Evolutionary conservation across 2,888 invertebrate genomes (phyloP), one percentile per base, ranked within the genome.

Genomic region (Myopa tessellatipennis): DNA sequence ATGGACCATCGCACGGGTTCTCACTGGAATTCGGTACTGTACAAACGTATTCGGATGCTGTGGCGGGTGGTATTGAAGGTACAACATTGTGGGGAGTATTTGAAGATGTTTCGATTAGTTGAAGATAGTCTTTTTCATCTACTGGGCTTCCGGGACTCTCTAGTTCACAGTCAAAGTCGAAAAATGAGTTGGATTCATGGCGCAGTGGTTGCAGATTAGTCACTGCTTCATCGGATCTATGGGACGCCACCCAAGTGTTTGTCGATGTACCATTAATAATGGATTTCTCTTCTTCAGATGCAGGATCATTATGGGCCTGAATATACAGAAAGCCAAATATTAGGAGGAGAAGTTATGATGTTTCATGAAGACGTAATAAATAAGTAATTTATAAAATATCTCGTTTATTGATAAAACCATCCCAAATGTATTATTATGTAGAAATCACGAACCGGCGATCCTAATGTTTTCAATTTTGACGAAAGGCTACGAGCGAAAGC

Each of bases 401-500:
- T 2, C 26, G 26, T 26, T 26, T 26, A 26, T 26, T 26, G 1
- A 26, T 26, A 26, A 26, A 26, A 26, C 26, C 26, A 26, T 6
- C 45, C 10, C 45, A 45, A 10, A 45, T 45, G 26, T 2, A 26
- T 26, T 26, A 26, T 1, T 26, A 26, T 26, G 26, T 26, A 26
- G 26, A 26, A 26, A 26, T 26, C 10, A 60, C 76, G 79, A 82
- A 89, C 89, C 80, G 92, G 90, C 77, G 91, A 90, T 78, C 94
- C 94, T 81, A 95, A 91, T 81, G 93, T 93, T 83, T 93, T 92
- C 83, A 95, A 90, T 80, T 94, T 93, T 77, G 93, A 93, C 86
- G 95, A 94, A 80, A 95, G 90, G 85, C 93, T 93, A 79, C 94
- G 91, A 81, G 95, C 95, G 89, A 95, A 95, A 78, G 94, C 94